Evolutionary conservation across 2,888 invertebrate genomes (phyloP).

Genomic region (Nymphalis c-album): DNA sequence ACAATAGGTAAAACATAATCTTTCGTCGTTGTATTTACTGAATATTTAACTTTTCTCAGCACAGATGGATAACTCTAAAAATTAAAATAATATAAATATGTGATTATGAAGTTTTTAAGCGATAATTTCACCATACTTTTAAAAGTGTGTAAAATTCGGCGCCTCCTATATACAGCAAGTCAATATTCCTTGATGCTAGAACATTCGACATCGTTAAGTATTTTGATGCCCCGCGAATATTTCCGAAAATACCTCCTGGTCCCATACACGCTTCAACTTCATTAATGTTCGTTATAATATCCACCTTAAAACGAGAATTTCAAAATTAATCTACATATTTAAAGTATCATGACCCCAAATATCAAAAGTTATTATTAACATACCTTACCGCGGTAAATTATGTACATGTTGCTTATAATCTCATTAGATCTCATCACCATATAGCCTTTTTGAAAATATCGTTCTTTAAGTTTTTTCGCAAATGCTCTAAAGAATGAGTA

Average conservation of each 20-base stretch:
- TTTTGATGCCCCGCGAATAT: constrained; percentile 67
- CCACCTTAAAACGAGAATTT: constrained; percentile 54
- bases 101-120: neutral
- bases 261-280: constrained; percentile 78
- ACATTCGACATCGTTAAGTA: constrained; percentile 72
- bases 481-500: constrained; percentile 79
- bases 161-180: constrained; percentile 71
- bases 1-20: constrained; percentile 75
- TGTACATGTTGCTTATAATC: constrained; percentile 69
- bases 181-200: constrained; percentile 73
- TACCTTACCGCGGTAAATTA: constrained; percentile 76
- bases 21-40: constrained; percentile 63
- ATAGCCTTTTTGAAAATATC: constrained; percentile 73
- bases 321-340: constrained; percentile 6
- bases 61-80: constrained; percentile 76
- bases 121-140: constrained; percentile 52
- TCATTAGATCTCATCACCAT: constrained; percentile 71
- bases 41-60: constrained; percentile 65
- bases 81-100: constrained; percentile 6
- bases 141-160: constrained; percentile 71
- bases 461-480: constrained; percentile 71
- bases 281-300: constrained; percentile 65
- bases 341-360: constrained; percentile 14
- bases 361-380: constrained; percentile 31
- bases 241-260: constrained; percentile 76